phyloP scores from a whole-genome alignment of 1,140 invertebrate species.

The Psix sp. region DNA sequence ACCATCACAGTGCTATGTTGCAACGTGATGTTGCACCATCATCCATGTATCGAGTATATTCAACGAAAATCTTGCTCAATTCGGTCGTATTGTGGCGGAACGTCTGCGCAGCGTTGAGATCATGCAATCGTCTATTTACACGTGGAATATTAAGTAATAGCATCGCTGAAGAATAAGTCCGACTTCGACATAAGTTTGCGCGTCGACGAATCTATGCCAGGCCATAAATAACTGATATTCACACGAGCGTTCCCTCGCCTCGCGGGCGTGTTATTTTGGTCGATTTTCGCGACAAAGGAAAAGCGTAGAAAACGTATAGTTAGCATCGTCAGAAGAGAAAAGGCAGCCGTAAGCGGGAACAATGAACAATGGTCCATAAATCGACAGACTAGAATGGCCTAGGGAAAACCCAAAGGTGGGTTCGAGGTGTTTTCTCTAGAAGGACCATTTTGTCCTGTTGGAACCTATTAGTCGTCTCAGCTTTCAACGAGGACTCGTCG shows the following conservation, averaged over 20 bases:
- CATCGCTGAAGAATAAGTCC: no score
- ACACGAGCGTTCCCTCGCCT: no score
- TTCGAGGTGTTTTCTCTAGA: no score
- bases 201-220: conserved; percentile 14
- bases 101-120: conserved; percentile 22
- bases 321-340: conserved; percentile 3
- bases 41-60: no score
- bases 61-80: conserved; percentile 27
- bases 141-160: conserved; percentile 40
- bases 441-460: not conserved
- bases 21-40: no score
- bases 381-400: not conserved
- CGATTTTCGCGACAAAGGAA: not conserved
- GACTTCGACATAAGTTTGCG: conserved; percentile 4
- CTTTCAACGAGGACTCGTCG: not conserved
- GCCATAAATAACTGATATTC: no score
- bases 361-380: conserved; percentile 33
- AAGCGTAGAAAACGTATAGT: not conserved
- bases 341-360: conserved; percentile 7
- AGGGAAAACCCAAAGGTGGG: not conserved
- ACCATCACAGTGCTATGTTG: no score
- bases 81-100: conserved; percentile 43
- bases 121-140: conserved; percentile 54
- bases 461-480: conserved; percentile 1
- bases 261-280: no score